These are phyloP conservation scores for Berghia stephanieae DNA, from an alignment of 1,140 invertebrate genomes.

Conservation along the genomic window DNA sequence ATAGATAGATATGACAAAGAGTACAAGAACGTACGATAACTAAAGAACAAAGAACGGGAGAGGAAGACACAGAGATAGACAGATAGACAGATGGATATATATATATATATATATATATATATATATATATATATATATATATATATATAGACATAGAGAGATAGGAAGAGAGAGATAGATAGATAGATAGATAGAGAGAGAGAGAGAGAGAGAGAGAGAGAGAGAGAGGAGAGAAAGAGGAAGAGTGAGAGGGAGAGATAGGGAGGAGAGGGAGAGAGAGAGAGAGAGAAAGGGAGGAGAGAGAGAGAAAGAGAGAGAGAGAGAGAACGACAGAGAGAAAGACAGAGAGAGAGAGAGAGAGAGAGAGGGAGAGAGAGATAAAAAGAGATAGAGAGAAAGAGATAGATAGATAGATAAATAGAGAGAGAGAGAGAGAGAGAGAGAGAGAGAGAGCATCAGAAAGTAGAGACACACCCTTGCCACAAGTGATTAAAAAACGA, in stretches of 20 bases:
- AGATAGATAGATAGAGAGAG: conserved; percentile 11
- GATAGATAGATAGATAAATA: too few relatives aligned
- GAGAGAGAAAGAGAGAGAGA: conserved; percentile 17
- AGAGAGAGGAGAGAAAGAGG: conserved; percentile 1
- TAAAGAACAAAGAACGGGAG: neutral
- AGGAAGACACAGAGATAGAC: conserved; percentile 3
- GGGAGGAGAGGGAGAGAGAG: conserved; percentile 10
- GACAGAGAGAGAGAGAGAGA: conserved; percentile 17
- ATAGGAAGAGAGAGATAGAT: neutral
- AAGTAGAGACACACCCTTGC: too few relatives aligned
- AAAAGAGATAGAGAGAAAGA: too few relatives aligned
- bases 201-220: neutral
- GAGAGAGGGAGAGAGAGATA: neutral
- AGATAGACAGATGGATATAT: conserved; percentile 8
- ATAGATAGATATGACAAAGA: too few relatives aligned
- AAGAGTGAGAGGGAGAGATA: conserved; percentile 12
- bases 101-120: conserved; percentile 9
- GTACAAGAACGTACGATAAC: too few relatives aligned
- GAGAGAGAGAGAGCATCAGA: too few relatives aligned
- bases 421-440: too few relatives aligned
- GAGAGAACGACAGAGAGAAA: conserved; percentile 12
- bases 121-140: conserved; percentile 9
- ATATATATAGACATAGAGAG: conserved; percentile 10
- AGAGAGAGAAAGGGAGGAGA: conserved; percentile 15
- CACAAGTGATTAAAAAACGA: too few relatives aligned